Evolutionary conservation across 2,888 invertebrate genomes (phyloP).

Genomic region (Rhagonycha fulva): DNA sequence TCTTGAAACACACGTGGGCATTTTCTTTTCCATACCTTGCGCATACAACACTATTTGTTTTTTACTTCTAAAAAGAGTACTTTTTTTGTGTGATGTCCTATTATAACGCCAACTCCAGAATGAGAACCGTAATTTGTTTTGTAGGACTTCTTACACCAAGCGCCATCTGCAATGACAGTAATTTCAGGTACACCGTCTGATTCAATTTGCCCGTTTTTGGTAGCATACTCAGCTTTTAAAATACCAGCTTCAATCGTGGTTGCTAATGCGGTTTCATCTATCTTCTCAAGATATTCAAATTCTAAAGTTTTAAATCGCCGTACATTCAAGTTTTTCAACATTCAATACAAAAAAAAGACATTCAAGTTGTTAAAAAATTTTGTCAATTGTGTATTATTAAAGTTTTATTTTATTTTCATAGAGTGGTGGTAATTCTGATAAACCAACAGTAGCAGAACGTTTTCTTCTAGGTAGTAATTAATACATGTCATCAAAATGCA

Average conservation of each 20-base stretch:
- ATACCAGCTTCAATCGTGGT: not conserved
- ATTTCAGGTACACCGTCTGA: not conserved
- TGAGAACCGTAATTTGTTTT: not conserved
- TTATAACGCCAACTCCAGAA: not conserved
- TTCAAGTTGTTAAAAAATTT: not conserved
- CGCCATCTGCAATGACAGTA: not conserved
- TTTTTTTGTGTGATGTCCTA: not conserved
- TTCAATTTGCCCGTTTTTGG: not conserved
- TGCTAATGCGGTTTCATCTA: not conserved
- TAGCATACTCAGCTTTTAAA: not conserved
- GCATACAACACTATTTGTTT: not conserved
- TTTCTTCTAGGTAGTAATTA: too few species aligned
- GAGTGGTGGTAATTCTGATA: too few species aligned
- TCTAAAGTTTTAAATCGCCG: not conserved
- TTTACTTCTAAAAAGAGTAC: not conserved
- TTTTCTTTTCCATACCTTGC: constrained; percentile 4
- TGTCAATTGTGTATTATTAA: not conserved
- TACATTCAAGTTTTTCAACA: too few species aligned
- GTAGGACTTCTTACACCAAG: constrained; percentile 3
- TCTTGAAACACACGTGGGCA: constrained; percentile 44
- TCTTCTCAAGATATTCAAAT: not conserved
- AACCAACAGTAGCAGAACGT: too few species aligned
- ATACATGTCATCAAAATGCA: not conserved
- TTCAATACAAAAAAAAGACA: not conserved
- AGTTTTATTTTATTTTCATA: too few species aligned